Evolutionary conservation across 1,140 invertebrate genomes (phyloP).

Genomic region (Lithobius niger): DNA sequence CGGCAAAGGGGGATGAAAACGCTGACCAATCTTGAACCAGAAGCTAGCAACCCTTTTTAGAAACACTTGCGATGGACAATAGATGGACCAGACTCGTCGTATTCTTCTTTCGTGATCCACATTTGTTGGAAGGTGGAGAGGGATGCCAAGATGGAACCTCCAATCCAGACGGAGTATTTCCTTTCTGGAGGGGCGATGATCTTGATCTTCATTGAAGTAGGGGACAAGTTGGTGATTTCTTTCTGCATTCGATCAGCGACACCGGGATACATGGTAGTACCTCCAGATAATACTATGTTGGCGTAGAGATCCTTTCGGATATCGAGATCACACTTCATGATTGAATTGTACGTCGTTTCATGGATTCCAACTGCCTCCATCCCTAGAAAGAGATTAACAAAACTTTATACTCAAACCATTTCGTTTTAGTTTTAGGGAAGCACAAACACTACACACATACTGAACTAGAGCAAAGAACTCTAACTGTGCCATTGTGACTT

Average conservation of each 20-base stretch:
- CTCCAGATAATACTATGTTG: constrained; percentile 58
- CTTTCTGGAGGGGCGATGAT: constrained; percentile 68
- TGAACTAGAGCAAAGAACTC: too few relatives aligned
- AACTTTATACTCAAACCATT: too few relatives aligned
- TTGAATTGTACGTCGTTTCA: constrained; percentile 90
- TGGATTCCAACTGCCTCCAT: constrained; percentile 92
- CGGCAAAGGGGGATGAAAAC: too few relatives aligned
- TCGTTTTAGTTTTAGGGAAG: too few relatives aligned
- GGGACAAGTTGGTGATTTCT: constrained; percentile 60
- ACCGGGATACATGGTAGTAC: constrained; percentile 94
- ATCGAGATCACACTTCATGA: constrained; percentile 93
- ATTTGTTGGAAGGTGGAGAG: constrained; percentile 40
- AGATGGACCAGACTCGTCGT: constrained; percentile 67
- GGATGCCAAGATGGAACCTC: constrained; percentile 36
- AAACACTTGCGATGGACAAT: constrained; percentile 71
- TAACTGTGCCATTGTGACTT: too few relatives aligned
- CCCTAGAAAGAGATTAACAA: constrained; percentile 28
- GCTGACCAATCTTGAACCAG: too few relatives aligned
- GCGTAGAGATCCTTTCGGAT: constrained; percentile 77
- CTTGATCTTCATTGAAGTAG: constrained; percentile 63
- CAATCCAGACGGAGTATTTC: constrained; percentile 59
- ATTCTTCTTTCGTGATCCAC: constrained; percentile 49
- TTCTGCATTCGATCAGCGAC: constrained; percentile 64
- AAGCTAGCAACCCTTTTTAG: too few relatives aligned
- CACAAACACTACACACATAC: too few relatives aligned